Base-by-base conservation (phyloP, 2,113 vertebrate species). In the Verasper variegatus region DNA sequence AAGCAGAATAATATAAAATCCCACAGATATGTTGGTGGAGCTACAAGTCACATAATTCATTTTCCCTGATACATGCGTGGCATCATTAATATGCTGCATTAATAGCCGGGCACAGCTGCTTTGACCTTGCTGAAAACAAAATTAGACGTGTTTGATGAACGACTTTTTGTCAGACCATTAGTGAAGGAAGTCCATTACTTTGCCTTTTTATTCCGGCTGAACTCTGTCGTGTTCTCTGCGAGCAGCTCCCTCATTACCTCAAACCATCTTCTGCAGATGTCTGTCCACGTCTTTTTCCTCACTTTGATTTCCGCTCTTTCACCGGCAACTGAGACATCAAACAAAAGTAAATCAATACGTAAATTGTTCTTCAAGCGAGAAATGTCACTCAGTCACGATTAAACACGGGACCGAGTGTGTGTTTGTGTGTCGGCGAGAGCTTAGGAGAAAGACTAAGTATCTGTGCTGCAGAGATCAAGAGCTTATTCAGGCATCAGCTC, bases 401-500 rank as follows among this genome's bases (percentile, higher is more conserved):
- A 51, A 67, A 86, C 59, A 69, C 45, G 68, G 65, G 51, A 70
- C 20, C 2, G 26, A 27, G 23, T 23, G 5, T 26, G 24, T 64
- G 45, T 68, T 20, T 77, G 64, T 68, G 72, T 31, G 21, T 35
- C 23, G 20, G 68, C 45, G 6, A n/a, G 42, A 54, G 37, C 60
- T 79, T 63, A 42, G 65, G 51, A 68, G 40, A 60, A 59, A 68
- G 18, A 70, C 1, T 31, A 70, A 66, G 64, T 62, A 11, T 59
- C 49, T 51, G 52, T 77, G 24, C 61, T 70, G 37, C 11, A 31
- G 20, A 76, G 80, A 71, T 82, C 80, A 88, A 81, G 76, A 71
- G 88, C 76, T 86, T 76, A 76, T 59, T 47, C 11, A 82, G 24
- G 35, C 59, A 73, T 31, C 60, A 74, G 59, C 51, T 75, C 59